phyloP scores from a whole-genome alignment of 2,797 vertebrate genomes.

The Artibeus jamaicensis region DNA sequence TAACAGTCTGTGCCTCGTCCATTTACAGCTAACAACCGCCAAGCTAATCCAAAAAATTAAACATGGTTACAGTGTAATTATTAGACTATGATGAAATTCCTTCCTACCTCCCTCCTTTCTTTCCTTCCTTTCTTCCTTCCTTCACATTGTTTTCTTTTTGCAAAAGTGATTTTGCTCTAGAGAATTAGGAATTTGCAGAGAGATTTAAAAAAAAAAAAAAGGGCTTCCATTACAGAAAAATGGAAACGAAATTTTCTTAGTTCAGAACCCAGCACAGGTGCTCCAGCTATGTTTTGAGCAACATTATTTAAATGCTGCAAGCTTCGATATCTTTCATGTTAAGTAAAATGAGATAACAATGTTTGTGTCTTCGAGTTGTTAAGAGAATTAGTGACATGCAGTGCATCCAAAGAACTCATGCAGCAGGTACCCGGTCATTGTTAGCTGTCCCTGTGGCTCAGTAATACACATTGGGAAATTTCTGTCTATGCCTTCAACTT shows the following conservation, averaged over 20 bases:
- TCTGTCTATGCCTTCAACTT: neutral
- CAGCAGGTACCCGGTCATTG: neutral
- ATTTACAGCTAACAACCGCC: neutral
- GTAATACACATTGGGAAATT: neutral
- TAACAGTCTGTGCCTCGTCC: neutral
- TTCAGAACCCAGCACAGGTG: neutral
- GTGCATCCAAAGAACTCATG: neutral
- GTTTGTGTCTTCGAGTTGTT: neutral
- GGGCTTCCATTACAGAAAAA: neutral
- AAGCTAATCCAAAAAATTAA: neutral
- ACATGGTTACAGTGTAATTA: neutral
- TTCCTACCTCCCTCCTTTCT: neutral
- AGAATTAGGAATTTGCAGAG: neutral
- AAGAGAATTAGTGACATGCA: neutral
- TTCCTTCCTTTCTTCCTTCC: neutral
- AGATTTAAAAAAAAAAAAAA: neutral
- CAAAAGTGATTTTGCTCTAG: neutral
- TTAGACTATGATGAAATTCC: neutral
- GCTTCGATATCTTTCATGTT: neutral
- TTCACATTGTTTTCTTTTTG: neutral
- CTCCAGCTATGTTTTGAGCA: neutral
- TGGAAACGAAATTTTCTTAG: neutral
- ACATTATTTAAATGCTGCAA: neutral
- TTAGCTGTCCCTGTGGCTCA: neutral
- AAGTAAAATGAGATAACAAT: neutral